These are phyloP conservation scores for Odontomachus brunneus DNA, from an alignment of 1,140 invertebrate genomes.

Conservation along the genomic window DNA sequence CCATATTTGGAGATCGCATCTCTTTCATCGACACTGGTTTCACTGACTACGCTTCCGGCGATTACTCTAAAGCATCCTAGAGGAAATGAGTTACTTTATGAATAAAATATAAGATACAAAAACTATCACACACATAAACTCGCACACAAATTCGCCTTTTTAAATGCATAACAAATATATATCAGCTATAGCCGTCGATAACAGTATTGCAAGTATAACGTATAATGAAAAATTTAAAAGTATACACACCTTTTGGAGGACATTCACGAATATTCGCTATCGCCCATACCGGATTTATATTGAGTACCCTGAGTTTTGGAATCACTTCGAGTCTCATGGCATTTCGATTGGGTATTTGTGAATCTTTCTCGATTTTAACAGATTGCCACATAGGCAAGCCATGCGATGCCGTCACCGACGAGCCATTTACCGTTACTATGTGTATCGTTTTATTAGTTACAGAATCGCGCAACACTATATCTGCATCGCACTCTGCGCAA, in stretches of 20 bases:
- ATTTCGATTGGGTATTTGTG: background rate
- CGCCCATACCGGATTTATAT: constrained; percentile 51
- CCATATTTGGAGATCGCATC: background rate
- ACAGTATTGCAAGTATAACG: background rate
- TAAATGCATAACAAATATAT: too few species aligned
- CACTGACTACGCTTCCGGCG: too few species aligned
- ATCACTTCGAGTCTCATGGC: background rate
- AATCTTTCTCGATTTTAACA: constrained; percentile 27
- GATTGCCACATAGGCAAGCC: constrained; percentile 68
- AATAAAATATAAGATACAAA: too few species aligned
- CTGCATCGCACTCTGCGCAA: constrained; percentile 59
- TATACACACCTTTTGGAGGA: constrained; percentile 46
- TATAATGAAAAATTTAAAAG: background rate
- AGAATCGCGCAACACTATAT: constrained; percentile 33
- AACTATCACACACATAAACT: too few species aligned
- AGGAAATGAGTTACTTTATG: too few species aligned
- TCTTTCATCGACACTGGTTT: background rate
- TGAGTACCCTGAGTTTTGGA: background rate
- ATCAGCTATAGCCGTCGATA: too few species aligned
- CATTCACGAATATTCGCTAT: constrained; percentile 62
- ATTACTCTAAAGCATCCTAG: too few species aligned
- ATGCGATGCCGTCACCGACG: background rate
- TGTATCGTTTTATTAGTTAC: background rate
- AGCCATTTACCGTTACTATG: background rate
- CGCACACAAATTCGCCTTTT: too few species aligned